phyloP scores from a whole-genome alignment of 2,113 vertebrate genomes.

The Illadopsis cleaveri region DNA sequence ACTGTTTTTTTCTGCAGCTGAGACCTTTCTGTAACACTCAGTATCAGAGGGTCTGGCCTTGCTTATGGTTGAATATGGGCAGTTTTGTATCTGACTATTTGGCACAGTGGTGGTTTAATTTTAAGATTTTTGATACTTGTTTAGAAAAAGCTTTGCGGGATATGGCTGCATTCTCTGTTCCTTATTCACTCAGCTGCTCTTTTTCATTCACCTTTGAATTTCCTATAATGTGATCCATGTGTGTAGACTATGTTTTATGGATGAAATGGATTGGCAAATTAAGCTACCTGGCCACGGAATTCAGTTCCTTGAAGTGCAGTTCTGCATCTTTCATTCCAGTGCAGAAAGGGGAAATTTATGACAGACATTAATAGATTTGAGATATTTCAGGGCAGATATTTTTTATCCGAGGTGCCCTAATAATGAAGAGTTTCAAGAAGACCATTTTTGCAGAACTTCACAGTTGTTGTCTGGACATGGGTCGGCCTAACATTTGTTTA shows the following conservation, averaged over 20 bases:
- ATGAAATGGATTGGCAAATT: conserved; percentile 47
- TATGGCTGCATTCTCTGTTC: background rate
- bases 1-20: background rate
- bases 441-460: conserved; percentile 38
- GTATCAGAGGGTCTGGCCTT: background rate
- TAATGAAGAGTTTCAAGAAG: conserved; percentile 54
- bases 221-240: conserved; percentile 32
- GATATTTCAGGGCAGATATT: background rate
- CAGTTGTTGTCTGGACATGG: background rate
- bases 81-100: background rate
- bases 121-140: background rate
- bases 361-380: conserved; percentile 10
- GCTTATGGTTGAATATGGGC: background rate
- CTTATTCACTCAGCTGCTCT: background rate
- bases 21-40: background rate
- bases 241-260: conserved; percentile 38
- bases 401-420: conserved; percentile 60
- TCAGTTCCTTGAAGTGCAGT: background rate
- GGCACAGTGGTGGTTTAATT: background rate
- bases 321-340: background rate
- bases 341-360: conserved; percentile 34
- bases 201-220: conserved; percentile 27
- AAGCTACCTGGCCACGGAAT: conserved; percentile 16
- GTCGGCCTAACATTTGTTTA: background rate
- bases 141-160: background rate